Base-by-base conservation (phyloP, 30 jellyfish, hydroid and myxozoan species). In the Aurelia sp. region DNA sequence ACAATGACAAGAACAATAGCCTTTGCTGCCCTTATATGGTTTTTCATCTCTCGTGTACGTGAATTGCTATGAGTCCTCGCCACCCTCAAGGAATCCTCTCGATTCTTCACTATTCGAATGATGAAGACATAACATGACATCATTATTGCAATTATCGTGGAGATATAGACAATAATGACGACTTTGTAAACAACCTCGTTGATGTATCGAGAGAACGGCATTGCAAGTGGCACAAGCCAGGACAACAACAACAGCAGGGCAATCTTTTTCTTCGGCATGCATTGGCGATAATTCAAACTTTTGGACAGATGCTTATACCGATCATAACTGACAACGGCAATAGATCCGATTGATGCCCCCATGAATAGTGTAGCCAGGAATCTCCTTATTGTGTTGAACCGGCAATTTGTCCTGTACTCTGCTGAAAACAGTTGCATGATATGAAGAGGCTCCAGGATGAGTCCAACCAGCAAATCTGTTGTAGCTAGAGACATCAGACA, bases 381-480 rank as follows among this genome's bases (percentile, higher is more conserved):
- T 18, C 92, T 31, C 19, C 98, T 52, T 12, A 92, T 69, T 3
- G 50, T 55, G 71, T 85, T 96, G 20, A 78, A 21, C 12, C 76
- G 27, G 60, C 97, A 92, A 55, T 72, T 75, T n/a, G 33, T 52
- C 53, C 79, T 90, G 12, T 51, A 40, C 18, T 72, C 75, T 2
- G 27, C 63, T 13, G 74, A 73, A 40, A 81, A 67, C 16, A 80
- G 53, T 84, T 87, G 97, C 84, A 67, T 63, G 38, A 74, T 78
- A 16, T 80, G 63, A 18, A 87, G 21, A 33, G 97, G 96, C 57
- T 79, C 88, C 21, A 92, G 55, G 38, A 87, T 16, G 30, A 57
- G n/a, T 6, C 97, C 98, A 59, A 92, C 98, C 2, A 81, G 78
- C 21, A 88, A 52, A 76, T 92, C 98, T 11, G 97, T 88, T 17